Evolutionary conservation across 2,888 invertebrate species (phyloP), one percentile per base, ranked within the genome.

Genomic region (Ennomos quercinarius): DNA sequence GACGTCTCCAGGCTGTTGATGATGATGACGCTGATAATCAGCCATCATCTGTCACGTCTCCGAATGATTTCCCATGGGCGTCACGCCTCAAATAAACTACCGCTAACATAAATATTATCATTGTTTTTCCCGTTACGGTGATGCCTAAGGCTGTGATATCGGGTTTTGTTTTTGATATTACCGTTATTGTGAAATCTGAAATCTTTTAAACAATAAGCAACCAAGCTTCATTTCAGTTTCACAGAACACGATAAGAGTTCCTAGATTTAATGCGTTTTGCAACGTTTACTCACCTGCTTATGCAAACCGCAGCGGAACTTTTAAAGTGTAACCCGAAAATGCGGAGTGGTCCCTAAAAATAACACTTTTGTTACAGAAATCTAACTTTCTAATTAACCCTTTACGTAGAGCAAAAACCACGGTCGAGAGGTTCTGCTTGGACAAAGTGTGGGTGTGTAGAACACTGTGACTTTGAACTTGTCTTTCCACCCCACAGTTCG

Each of bases 301-400:
- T 40, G 43, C 42, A 43, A 44, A 52, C 60, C 60, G 42, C 60
- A 43, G 37, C 0, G 45, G 12, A 51, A 39, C 12, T 56, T 60
- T 55, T 37, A 47, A 36, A 55, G 51, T 51, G 51, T 51, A 51
- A 43, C 43, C 10, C n/a, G 13, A 47, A 43, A 58, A 48, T 59
- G 49, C 41, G 50, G 54, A 46, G 36, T 46, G 48, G 46, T 13
- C 60, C 43, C 42, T 64, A 60, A 49, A 63, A 65, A 68, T 64
- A 55, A 61, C 61, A 63, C 64, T 73, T 74, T 76, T 71, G 74
- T 78, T 76, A 69, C 68, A 74, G 76, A 81, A 81, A 83, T 80
- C 74, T 82, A 78, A 81, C 80, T 80, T 86, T 83, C 73, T 85
- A 86, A 86, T 86, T 85, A 85, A 80, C 77, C 81, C 78, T 83